phyloP scores from a whole-genome alignment of 1,140 invertebrate genomes.

The Rhopalosiphum maidis region DNA sequence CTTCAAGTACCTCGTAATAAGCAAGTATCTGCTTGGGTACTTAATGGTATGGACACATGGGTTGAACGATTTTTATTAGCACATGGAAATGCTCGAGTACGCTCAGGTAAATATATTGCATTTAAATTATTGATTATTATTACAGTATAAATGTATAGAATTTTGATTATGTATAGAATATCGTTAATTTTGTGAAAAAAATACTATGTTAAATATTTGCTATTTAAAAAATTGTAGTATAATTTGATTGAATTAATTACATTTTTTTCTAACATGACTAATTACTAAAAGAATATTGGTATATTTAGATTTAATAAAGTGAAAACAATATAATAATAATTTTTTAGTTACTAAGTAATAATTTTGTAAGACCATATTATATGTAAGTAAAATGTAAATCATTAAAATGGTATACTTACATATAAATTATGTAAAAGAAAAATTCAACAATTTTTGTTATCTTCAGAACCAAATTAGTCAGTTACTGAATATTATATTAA shows the following conservation, averaged over 20 bases:
- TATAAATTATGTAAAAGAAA: neutral
- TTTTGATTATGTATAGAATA: too few species aligned
- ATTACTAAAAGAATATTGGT: too few species aligned
- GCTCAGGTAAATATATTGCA: constrained; percentile 69
- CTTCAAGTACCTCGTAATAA: constrained; percentile 86
- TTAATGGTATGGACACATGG: constrained; percentile 87
- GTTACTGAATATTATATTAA: neutral
- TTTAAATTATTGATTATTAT: constrained; percentile 14
- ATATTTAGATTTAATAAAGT: too few species aligned
- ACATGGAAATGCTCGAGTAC: constrained; percentile 83
- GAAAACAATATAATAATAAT: neutral
- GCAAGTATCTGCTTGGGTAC: constrained; percentile 85
- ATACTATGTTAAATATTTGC: neutral
- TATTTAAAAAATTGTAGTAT: neutral
- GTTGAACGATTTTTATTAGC: constrained; percentile 87
- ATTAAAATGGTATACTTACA: too few species aligned
- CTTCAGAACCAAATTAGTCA: neutral
- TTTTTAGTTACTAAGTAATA: too few species aligned
- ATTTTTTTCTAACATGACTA: neutral
- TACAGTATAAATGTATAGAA: neutral
- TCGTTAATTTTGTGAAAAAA: too few species aligned
- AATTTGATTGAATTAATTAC: neutral
- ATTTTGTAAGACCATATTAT: too few species aligned
- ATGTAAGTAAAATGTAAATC: too few species aligned
- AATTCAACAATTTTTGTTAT: neutral